These are phyloP conservation scores for Mungos mungo DNA, from an alignment of 2,113 vertebrate genomes.

Conservation along the genomic window DNA sequence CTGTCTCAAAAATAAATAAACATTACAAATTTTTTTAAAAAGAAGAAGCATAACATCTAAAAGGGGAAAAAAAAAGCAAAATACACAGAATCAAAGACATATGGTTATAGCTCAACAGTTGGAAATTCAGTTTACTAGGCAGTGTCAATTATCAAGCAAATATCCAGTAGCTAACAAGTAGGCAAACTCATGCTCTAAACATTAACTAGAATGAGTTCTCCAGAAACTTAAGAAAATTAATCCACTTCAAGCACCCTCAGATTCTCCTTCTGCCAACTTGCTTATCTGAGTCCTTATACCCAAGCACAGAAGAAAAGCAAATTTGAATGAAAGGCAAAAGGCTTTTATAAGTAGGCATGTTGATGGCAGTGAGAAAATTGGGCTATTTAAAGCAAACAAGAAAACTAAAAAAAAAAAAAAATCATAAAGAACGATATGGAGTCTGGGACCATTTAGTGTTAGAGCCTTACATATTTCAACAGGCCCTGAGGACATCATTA, in stretches of 20 bases:
- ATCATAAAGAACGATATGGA: background rate
- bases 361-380: background rate
- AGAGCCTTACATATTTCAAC: background rate
- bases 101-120: background rate
- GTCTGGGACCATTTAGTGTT: background rate
- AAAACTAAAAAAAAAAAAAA: background rate
- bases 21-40: too few relatives aligned
- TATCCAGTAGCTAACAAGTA: background rate
- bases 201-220: background rate
- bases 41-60: background rate
- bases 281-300: background rate
- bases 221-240: background rate
- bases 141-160: background rate
- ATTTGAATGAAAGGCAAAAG: background rate
- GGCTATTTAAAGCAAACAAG: background rate
- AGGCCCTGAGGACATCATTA: background rate
- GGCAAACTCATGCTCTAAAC: background rate
- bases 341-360: background rate
- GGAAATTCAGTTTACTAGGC: background rate
- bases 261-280: background rate
- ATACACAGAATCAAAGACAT: background rate
- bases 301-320: background rate
- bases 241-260: background rate
- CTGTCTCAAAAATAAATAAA: too few relatives aligned
- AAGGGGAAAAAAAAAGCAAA: background rate